A percentile compares a stretch with the other conserved stretches of the same genome.
phyloP scores from a whole-genome alignment of 2,113 vertebrate species.

The Pedetes capensis region DNA sequence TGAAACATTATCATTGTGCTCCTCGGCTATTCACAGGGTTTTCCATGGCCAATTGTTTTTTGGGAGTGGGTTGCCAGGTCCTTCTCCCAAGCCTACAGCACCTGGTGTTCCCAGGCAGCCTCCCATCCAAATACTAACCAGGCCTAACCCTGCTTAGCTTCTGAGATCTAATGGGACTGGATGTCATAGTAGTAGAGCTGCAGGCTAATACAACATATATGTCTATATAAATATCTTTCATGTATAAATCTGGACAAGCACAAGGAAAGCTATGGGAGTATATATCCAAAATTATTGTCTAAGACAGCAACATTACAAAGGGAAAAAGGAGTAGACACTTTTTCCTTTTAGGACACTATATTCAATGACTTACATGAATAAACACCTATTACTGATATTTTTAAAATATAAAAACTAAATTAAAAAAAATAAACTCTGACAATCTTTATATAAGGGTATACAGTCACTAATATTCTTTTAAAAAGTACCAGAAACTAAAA shows the following conservation, averaged over 20 bases:
- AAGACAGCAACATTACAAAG: background rate
- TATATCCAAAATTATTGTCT: background rate
- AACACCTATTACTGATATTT: background rate
- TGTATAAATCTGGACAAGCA: background rate
- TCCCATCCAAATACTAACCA: too few species aligned
- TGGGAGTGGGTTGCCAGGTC: too few species aligned
- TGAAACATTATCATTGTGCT: too few species aligned
- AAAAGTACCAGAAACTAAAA: background rate
- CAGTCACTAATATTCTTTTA: background rate
- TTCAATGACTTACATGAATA: background rate
- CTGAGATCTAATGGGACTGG: too few species aligned
- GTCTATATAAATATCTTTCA: background rate
- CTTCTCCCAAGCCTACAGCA: too few species aligned
- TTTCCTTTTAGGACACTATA: background rate
- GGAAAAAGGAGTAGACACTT: background rate
- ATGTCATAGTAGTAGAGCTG: too few species aligned
- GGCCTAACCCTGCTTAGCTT: too few species aligned
- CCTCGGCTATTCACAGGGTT: too few species aligned
- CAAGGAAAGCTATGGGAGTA: background rate
- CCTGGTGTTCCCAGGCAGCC: too few species aligned
- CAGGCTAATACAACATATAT: too few species aligned
- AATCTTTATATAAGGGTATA: background rate
- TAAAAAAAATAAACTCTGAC: constrained; percentile 6
- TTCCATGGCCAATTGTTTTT: too few species aligned
- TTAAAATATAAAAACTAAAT: background rate